A percentile compares a stretch with the other conserved stretches of the same genome.
phyloP scores from a whole-genome alignment of 2,888 invertebrate species.

The Cenopis cana region DNA sequence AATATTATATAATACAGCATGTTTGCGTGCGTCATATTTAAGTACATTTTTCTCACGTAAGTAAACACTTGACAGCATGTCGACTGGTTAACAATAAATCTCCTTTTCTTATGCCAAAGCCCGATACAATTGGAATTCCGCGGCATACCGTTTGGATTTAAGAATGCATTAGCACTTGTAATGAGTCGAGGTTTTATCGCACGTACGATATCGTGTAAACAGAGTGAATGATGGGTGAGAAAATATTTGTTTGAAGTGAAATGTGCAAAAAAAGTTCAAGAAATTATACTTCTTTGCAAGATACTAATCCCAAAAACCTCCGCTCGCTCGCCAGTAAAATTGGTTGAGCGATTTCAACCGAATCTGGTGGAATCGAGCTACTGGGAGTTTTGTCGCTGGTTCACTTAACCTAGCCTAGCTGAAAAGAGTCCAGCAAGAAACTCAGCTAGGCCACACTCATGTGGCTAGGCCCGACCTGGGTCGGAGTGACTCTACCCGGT shows the following conservation, averaged over 20 bases:
- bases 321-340: too few relatives aligned
- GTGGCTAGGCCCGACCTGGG: too few relatives aligned
- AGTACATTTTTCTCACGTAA: conserved; percentile 27
- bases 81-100: conserved; percentile 35
- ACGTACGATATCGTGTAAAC: conserved; percentile 36
- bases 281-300: too few relatives aligned
- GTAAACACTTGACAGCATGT: conserved; percentile 18
- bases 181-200: conserved; percentile 30
- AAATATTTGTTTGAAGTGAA: conserved; percentile 32
- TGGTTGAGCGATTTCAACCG: too few relatives aligned
- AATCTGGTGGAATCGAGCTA: too few relatives aligned
- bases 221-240: conserved; percentile 35
- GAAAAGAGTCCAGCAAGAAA: too few relatives aligned
- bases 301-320: too few relatives aligned
- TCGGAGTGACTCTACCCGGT: too few relatives aligned
- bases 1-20: not conserved
- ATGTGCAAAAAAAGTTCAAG: conserved; percentile 27
- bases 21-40: conserved; percentile 4
- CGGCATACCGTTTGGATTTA: conserved; percentile 26
- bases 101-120: conserved; percentile 34
- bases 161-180: conserved; percentile 37
- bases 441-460: too few relatives aligned
- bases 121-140: conserved; percentile 25
- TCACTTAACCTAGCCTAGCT: too few relatives aligned
- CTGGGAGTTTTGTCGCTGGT: too few relatives aligned